Evolutionary conservation across 2,113 vertebrate genomes (phyloP).

Genomic region (Leuciscus idus): DNA sequence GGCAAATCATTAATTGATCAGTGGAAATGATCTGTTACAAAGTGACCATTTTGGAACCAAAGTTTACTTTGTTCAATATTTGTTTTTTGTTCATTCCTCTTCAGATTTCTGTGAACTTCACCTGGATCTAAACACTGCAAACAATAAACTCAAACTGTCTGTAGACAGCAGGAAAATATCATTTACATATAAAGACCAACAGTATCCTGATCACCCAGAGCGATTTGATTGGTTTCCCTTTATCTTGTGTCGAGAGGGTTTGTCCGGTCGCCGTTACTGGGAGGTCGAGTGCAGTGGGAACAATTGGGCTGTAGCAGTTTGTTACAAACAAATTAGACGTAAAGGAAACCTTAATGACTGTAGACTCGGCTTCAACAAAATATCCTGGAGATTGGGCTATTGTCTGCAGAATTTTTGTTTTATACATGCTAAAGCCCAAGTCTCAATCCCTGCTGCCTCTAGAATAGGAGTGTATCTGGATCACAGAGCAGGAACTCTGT

Average conservation of each 20-base stretch:
- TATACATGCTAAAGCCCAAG: constrained; percentile 65
- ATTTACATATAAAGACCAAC: not conserved
- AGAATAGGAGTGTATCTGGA: no score
- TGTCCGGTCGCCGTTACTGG: constrained; percentile 31
- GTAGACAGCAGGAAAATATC: constrained; percentile 15
- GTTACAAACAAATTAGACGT: constrained; percentile 37
- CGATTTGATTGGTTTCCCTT: not conserved
- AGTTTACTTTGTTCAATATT: not conserved
- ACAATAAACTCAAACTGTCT: not conserved
- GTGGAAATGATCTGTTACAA: not conserved
- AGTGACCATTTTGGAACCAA: not conserved
- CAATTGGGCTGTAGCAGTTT: not conserved
- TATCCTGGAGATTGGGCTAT: constrained; percentile 61
- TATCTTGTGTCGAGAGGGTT: constrained; percentile 5
- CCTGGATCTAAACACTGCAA: constrained; percentile 36
- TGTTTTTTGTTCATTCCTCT: not conserved
- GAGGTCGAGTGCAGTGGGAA: constrained; percentile 31
- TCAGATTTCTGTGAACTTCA: constrained; percentile 48
- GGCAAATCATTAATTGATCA: not conserved
- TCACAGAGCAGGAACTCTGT: no score
- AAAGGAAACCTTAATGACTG: constrained; percentile 2
- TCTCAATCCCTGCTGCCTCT: no score
- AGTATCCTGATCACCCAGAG: constrained; percentile 38
- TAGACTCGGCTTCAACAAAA: constrained; percentile 34
- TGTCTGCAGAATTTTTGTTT: constrained; percentile 62